Conservation (phyloP, 1,140 invertebrate genomes). For the Choristoneura fumiferana region DNA sequence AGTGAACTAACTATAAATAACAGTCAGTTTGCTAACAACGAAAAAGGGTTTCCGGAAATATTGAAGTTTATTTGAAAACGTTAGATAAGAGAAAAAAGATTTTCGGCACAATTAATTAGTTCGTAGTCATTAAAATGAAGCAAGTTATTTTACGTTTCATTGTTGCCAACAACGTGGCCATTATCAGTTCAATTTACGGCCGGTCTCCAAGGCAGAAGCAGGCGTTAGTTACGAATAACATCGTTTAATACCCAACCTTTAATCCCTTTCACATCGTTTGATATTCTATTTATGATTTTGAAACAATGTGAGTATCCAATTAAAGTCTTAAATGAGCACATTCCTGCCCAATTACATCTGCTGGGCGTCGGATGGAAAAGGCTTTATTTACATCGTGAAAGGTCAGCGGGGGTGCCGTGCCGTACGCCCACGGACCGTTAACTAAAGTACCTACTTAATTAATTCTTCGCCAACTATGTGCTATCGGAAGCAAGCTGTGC, state of each 20-base stretch:
- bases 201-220: too few species aligned
- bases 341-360: neutral
- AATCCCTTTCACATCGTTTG: slow-evolving; percentile 6
- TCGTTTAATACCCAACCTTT: slow-evolving; percentile 3
- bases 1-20: neutral
- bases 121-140: too few species aligned
- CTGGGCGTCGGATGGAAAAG: neutral
- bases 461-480: neutral
- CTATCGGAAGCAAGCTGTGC: neutral
- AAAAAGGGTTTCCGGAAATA: too few species aligned
- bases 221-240: neutral
- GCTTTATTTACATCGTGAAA: slow-evolving; percentile 16
- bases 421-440: slow-evolving; percentile 2
- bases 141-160: too few species aligned
- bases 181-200: too few species aligned
- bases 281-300: slow-evolving; percentile 15
- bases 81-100: too few species aligned
- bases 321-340: slow-evolving; percentile 11
- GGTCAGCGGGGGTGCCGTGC: slow-evolving; percentile 1
- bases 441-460: slow-evolving; percentile 10
- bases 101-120: too few species aligned
- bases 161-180: too few species aligned
- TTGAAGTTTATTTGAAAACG: too few species aligned
- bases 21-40: too few species aligned
- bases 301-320: slow-evolving; percentile 15